Conservation (phyloP, 30 jellyfish, hydroid and myxozoan genomes). For the Mastigias papua region DNA sequence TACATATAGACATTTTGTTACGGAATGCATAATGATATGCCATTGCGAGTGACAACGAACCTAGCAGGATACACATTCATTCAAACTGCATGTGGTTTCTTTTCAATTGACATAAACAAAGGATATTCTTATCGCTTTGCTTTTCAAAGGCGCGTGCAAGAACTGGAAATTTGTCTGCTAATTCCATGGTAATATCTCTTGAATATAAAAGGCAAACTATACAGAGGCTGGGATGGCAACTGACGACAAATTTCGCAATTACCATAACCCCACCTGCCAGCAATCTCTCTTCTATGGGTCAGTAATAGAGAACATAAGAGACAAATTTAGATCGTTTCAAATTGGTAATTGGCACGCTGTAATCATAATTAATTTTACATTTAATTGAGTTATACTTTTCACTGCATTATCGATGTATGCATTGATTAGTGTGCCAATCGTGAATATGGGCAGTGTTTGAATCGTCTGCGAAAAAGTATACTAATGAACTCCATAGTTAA, state of each 20-base stretch:
- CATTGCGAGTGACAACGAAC: neutral
- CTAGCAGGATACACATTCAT: neutral
- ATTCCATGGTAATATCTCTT: neutral
- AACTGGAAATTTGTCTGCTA: neutral
- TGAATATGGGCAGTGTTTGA: neutral
- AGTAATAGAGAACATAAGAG: neutral
- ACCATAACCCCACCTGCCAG: constrained; percentile 15
- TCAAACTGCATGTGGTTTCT: neutral
- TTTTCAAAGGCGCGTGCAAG: neutral
- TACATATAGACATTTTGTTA: neutral
- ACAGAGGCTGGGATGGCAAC: neutral
- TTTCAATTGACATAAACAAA: neutral
- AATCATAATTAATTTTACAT: neutral
- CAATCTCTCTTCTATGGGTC: neutral
- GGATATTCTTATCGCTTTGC: neutral
- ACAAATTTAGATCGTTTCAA: neutral
- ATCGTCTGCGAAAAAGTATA: neutral
- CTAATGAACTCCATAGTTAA: too few species aligned
- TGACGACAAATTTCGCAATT: neutral
- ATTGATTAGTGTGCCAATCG: neutral
- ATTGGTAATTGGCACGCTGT: neutral
- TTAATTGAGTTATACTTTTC: neutral
- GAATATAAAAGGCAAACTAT: neutral
- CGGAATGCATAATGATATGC: neutral
- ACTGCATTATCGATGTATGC: neutral